Evolutionary conservation across 2,797 vertebrate species (phyloP).

Genomic region (Saguinus oedipus): DNA sequence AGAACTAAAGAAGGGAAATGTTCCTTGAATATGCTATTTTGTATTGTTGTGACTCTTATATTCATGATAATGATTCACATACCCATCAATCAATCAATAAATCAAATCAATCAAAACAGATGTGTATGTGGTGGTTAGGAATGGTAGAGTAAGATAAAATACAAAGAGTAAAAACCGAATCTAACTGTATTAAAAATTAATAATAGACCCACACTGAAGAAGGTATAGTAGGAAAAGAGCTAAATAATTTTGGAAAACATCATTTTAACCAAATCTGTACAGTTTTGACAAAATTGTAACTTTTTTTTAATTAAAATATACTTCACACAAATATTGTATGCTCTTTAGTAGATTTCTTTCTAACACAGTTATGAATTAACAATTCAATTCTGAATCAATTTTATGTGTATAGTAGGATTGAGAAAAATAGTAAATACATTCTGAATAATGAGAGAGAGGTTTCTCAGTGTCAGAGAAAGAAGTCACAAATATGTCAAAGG

Average conservation of each 20-base stretch:
- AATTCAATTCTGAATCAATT: background rate
- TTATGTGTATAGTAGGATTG: background rate
- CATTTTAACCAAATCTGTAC: background rate
- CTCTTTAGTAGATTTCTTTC: background rate
- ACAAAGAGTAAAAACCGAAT: background rate
- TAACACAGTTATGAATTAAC: background rate
- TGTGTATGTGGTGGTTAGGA: background rate
- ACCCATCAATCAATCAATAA: background rate
- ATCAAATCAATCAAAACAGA: background rate
- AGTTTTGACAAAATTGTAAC: background rate
- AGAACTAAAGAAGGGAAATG: background rate
- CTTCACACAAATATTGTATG: background rate
- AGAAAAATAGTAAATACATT: background rate
- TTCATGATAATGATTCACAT: background rate
- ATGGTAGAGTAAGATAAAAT: background rate
- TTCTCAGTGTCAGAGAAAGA: background rate
- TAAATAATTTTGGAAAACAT: background rate
- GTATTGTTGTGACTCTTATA: background rate
- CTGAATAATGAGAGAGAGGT: background rate
- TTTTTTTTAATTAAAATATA: background rate
- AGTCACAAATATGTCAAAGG: background rate
- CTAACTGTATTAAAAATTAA: background rate
- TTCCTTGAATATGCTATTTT: background rate
- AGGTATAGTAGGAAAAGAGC: background rate
- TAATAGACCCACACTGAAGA: background rate